These are phyloP conservation scores for Antitype chi DNA, from an alignment of 2,888 invertebrate species.

Conservation along the genomic window DNA sequence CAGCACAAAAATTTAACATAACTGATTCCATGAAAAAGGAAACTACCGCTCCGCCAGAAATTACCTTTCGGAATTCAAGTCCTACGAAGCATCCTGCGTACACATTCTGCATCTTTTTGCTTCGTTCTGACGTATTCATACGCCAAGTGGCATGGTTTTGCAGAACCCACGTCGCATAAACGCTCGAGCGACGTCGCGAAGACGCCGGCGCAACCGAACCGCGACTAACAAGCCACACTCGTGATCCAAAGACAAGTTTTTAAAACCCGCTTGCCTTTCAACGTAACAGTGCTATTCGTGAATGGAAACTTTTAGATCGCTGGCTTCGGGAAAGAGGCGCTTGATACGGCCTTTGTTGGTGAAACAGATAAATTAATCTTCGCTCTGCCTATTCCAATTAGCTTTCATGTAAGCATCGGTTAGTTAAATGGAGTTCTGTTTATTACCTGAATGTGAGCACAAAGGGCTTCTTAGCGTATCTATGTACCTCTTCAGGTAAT, in stretches of 20 bases:
- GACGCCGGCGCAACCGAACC: conserved; percentile 62
- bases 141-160: conserved; percentile 58
- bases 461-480: conserved; percentile 8
- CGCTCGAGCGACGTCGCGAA: conserved; percentile 57
- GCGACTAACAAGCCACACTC: conserved; percentile 66
- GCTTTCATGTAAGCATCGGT: conserved; percentile 39
- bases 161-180: conserved; percentile 61
- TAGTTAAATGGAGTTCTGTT: conserved; percentile 38
- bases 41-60: conserved; percentile 30
- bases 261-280: conserved; percentile 58
- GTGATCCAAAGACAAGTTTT: conserved; percentile 62
- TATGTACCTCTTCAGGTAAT: conserved; percentile 7
- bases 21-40: conserved; percentile 29
- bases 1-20: conserved; percentile 13
- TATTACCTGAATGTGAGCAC: conserved; percentile 26
- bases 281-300: conserved; percentile 51
- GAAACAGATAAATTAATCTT: conserved; percentile 43
- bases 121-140: conserved; percentile 58
- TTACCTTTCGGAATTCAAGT: conserved; percentile 44
- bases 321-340: conserved; percentile 32
- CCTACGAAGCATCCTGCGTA: conserved; percentile 40
- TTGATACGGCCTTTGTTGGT: conserved; percentile 38
- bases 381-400: conserved; percentile 47
- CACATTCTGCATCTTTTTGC: conserved; percentile 55
- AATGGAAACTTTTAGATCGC: conserved; percentile 48